Percentiles rank a stretch among this genome's conserved stretches.
Evolutionary conservation across 2,888 invertebrate species (phyloP).

Genomic region (Macrophya annulata): DNA sequence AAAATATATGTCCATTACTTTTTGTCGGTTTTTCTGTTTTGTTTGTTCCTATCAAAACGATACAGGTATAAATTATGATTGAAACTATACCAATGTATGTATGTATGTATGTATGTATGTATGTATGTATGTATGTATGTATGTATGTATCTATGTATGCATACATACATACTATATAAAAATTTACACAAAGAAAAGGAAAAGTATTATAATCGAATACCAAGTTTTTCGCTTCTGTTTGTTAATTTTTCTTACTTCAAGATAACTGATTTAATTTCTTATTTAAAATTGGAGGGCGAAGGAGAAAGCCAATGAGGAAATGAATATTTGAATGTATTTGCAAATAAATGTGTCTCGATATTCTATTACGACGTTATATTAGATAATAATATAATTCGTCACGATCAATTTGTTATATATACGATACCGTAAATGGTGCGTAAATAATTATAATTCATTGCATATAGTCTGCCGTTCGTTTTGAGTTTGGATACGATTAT

Average conservation of each 20-base stretch:
- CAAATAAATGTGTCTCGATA: constrained; percentile 5
- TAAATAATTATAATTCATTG: constrained; percentile 40
- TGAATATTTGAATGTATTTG: constrained; percentile 5
- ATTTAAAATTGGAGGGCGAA: not conserved
- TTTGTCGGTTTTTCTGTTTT: not conserved
- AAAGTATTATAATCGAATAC: not conserved
- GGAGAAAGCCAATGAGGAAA: not conserved
- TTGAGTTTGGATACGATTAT: not conserved
- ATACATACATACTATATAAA: not conserved
- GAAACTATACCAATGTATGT: not conserved
- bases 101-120: not conserved
- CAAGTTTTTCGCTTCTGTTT: not conserved
- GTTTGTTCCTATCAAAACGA: not conserved
- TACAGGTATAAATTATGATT: not conserved
- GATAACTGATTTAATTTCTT: not conserved
- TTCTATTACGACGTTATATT: not conserved
- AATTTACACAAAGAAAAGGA: not conserved
- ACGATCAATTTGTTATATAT: constrained; percentile 26
- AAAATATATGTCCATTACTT: not conserved
- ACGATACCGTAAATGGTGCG: constrained; percentile 32
- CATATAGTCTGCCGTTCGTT: not conserved
- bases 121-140: not conserved
- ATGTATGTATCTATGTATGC: not conserved
- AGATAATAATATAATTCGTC: not conserved
- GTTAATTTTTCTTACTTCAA: too few species aligned